Evolutionary conservation across 2,797 vertebrate genomes (phyloP).

Genomic region (Myiotriccus ornatus): DNA sequence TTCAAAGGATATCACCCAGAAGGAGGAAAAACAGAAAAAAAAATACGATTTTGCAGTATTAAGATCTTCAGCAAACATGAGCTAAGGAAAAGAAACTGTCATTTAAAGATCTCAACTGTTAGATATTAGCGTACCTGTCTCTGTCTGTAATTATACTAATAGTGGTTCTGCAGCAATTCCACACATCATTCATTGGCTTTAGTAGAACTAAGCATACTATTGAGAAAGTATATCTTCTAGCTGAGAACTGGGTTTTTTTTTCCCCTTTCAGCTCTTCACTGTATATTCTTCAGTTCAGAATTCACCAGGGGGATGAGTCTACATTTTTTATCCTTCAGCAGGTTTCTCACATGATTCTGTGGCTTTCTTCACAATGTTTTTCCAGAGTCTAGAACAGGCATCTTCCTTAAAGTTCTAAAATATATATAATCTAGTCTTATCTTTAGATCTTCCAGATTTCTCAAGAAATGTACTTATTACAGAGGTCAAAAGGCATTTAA

Average conservation of each 20-base stretch:
- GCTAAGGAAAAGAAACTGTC: not conserved
- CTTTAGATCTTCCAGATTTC: not conserved
- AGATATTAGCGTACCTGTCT: not conserved
- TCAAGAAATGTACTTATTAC: not conserved
- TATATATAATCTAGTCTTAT: not conserved
- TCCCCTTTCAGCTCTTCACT: not conserved
- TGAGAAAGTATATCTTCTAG: not conserved
- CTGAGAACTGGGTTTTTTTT: not conserved
- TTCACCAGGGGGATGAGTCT: not conserved
- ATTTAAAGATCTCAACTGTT: not conserved
- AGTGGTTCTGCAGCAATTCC: not conserved
- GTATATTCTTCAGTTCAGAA: not conserved
- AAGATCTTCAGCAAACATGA: not conserved
- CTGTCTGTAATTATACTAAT: not conserved
- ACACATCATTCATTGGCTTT: rapidly evolving
- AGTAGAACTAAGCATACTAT: not conserved
- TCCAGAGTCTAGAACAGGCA: not conserved
- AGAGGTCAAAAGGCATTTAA: not conserved
- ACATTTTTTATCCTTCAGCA: not conserved
- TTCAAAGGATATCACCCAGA: not conserved
- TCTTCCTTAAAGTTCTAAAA: not conserved
- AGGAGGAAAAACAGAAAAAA: not conserved
- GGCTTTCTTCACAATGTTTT: not conserved
- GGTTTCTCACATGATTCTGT: not conserved
- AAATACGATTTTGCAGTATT: not conserved